Evolutionary conservation across 2,113 vertebrate species (phyloP).

Genomic region (Melanotaenia duboulayi): DNA sequence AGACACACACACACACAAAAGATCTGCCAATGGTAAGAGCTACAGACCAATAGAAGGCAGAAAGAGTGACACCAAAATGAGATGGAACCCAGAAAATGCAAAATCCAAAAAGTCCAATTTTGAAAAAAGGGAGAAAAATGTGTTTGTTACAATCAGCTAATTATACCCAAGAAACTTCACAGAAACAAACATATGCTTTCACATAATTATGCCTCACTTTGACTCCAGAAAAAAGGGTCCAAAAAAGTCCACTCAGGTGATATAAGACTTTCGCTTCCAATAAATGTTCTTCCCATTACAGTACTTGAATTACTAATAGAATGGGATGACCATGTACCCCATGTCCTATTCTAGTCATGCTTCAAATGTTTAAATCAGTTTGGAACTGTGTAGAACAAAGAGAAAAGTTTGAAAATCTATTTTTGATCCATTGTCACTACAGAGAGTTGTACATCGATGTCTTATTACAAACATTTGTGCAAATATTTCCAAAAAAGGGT

Average conservation of each 20-base stretch:
- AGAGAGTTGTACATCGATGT: no score
- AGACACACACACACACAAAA: conserved; percentile 19
- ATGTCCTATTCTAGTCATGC: background rate
- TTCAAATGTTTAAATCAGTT: background rate
- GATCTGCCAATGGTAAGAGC: conserved; percentile 15
- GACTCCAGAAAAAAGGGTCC: conserved; percentile 28
- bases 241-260: conserved; percentile 4
- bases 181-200: conserved; percentile 39
- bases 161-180: conserved; percentile 35
- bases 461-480: no score
- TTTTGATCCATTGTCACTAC: no score
- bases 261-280: conserved; percentile 6
- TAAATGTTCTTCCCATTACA: background rate
- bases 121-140: conserved; percentile 3
- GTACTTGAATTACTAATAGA: background rate
- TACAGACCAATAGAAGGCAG: conserved; percentile 1
- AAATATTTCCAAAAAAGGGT: no score
- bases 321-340: background rate
- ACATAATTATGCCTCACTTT: conserved; percentile 27
- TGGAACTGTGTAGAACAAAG: conserved; percentile 1
- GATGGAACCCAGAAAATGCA: conserved; percentile 7
- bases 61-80: conserved; percentile 1
- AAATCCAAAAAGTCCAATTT: conserved; percentile 17
- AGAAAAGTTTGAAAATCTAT: no score
- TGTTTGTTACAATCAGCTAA: conserved; percentile 28